Base-by-base conservation (phyloP, 1,140 invertebrate genomes). In the Dreissena rostriformis region DNA sequence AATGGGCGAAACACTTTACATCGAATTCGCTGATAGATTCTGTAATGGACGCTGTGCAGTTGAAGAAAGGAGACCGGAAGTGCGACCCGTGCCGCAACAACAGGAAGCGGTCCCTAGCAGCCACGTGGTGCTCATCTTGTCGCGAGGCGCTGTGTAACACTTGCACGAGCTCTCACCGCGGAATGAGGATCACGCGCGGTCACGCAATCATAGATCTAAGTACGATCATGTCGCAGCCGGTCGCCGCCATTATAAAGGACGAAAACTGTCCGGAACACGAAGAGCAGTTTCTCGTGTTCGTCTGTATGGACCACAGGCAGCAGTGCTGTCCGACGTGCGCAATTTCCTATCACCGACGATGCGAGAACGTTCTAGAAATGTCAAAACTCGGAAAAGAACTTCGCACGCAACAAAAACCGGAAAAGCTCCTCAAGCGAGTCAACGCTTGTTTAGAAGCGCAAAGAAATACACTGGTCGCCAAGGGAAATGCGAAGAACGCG, bases 1-100 rank as follows among this genome's bases (percentile, higher is more conserved):
- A 83, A 76, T 83, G 81, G 81, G 73, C 73, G 51, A 76, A 76
- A 61, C 57, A 83, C 61, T 70, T 83, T 26, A 65, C 65, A 61
- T 76, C 72, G 10, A 75, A 83, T 49, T 52, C 49, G 7, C 28
- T 83, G 11, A 51, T 83, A 19, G 81, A 83, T 22, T 68, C 72
- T 2, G 72, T 76, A 19, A 52, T 83, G 19, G 73, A 70, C 17
- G 52, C 63, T 0, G 22, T 67, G 8, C 72, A 83, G 15, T 51
- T 76, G 12, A 72, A 73, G 49, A 72, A 71, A 55, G 79, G 79
- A 12, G 81, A 83, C 19, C 39, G 81, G 15, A 75, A 76, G 29
- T 83, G 81, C 52, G 81, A 83, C 24, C 81, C 81, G 5, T 83
- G 81, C 24, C 57, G 55, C 22, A 61, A 61, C 19, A 83, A 49